Base-by-base conservation (phyloP, 2,113 vertebrate genomes). In the Hemiprocne comata region DNA sequence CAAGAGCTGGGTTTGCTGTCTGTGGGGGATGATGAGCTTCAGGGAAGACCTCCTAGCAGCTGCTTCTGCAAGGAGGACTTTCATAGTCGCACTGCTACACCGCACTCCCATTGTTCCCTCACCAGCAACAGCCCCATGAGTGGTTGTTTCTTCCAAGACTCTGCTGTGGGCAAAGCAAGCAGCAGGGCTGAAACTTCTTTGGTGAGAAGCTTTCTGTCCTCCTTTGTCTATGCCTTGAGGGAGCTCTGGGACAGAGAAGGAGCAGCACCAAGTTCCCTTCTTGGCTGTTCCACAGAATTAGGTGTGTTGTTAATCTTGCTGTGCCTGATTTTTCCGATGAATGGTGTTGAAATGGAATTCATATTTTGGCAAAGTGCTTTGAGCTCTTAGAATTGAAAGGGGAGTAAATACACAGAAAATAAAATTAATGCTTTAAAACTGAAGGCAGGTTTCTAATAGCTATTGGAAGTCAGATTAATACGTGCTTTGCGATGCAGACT, bases 51-150 rank as follows among this genome's bases (percentile, higher is more conserved):
- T 62, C 5, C 11, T 60, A 76, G 57, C 3, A 40, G 36, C 55
- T 88, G 28, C 5, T 33, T 4, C 51, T 88, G 87, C 21, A 57
- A 62, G 80, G 18, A 44, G 4, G 33, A 14, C 15, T 83, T 87
- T 48, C 7, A 69, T 26, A 4, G 23, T 51, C 25, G 76, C 46
- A 3, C 4, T 40, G 33, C 11, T 34, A 18, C 21, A 14, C 66
- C 21, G 24, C 7, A 2, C 4, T 69, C 53, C 20, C 2, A 6
- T 54, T 0, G 5, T 48, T 10, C 26, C 31, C 34, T 44, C 62
- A 60, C 13, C 44, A 75, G 25, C 13, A 40, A 3, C 19, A 29
- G 6, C 3, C 1, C 54, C 36, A 28, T 0, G 4, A 69, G 60
- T 4, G 20, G 57, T 21, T 14, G n/a, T 7, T 62, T 79, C 40